phyloP scores from a whole-genome alignment of 2,797 vertebrate species.

The Halcyon leucocephala region DNA sequence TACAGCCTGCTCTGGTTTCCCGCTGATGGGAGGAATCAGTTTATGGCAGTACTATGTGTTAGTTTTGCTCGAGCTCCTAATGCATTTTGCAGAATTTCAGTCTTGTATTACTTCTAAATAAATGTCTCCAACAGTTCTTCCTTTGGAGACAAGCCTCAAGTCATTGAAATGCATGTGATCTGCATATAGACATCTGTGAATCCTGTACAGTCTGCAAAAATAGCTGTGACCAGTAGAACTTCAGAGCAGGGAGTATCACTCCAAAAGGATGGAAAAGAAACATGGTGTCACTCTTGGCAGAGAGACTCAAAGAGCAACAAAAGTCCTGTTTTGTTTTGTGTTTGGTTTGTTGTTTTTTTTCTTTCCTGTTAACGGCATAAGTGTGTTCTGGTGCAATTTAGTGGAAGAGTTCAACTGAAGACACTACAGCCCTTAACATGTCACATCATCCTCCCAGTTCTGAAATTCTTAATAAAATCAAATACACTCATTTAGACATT shows the following conservation, averaged over 20 bases:
- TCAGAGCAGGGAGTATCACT: not conserved
- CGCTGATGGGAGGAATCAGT: not conserved
- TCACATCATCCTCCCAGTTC: not conserved
- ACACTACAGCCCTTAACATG: not conserved
- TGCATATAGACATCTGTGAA: not conserved
- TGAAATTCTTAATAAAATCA: not conserved
- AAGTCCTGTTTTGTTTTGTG: not conserved
- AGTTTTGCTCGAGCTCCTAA: not conserved
- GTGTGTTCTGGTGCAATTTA: not conserved
- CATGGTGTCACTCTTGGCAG: not conserved
- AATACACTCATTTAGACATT: not conserved
- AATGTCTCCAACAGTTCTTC: not conserved
- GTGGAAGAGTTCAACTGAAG: not conserved
- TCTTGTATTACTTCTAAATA: not conserved
- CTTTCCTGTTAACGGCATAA: not conserved
- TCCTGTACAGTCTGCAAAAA: not conserved
- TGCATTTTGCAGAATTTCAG: constrained; percentile 10
- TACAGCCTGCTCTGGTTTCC: not conserved
- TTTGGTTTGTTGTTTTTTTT: not conserved
- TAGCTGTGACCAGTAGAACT: not conserved
- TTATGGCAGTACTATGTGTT: not conserved
- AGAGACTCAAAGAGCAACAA: not conserved
- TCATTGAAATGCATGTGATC: not conserved
- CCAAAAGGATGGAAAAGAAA: not conserved
- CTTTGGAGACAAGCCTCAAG: not conserved